Conservation (phyloP, 2,888 invertebrate species). For the Rhogogaster chlorosoma region DNA sequence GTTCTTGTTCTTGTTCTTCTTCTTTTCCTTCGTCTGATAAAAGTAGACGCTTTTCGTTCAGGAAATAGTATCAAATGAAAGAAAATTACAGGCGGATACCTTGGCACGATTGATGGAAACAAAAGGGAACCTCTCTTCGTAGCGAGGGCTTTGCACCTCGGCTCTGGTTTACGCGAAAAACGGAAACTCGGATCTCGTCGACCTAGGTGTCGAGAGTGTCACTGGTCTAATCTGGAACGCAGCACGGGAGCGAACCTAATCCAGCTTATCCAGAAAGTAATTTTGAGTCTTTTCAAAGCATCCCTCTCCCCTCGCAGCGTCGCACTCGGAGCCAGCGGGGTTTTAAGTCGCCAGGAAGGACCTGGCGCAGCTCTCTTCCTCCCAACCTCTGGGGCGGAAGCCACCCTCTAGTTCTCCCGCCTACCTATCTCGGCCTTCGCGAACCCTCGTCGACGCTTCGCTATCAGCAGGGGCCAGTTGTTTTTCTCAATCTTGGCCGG, state of each 20-base stretch:
- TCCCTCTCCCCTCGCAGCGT: slow-evolving; percentile 56
- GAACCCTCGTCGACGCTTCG: slow-evolving; percentile 56
- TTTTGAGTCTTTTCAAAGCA: slow-evolving; percentile 83
- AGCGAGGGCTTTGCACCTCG: slow-evolving; percentile 35
- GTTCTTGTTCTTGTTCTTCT: neutral
- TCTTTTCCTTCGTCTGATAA: neutral
- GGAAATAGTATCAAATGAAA: slow-evolving; percentile 6
- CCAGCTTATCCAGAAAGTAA: slow-evolving; percentile 84
- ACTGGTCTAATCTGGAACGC: slow-evolving; percentile 76
- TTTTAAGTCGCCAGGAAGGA: slow-evolving; percentile 55
- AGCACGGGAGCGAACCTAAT: slow-evolving; percentile 79
- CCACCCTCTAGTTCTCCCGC: slow-evolving; percentile 20
- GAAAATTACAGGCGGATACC: slow-evolving; percentile 17
- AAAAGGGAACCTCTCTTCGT: slow-evolving; percentile 9
- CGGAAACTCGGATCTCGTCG: slow-evolving; percentile 54
- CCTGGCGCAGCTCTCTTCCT: slow-evolving; percentile 56
- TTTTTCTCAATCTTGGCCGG: slow-evolving; percentile 66
- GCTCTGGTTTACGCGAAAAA: slow-evolving; percentile 40
- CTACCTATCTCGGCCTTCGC: slow-evolving; percentile 55
- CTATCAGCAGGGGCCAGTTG: slow-evolving; percentile 69
- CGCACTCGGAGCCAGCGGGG: slow-evolving; percentile 56
- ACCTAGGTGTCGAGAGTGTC: slow-evolving; percentile 64
- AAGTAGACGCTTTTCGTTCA: neutral
- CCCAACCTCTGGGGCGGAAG: slow-evolving; percentile 35
- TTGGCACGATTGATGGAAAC: slow-evolving; percentile 13